Evolutionary conservation across 2,888 invertebrate species (phyloP).

Genomic region (Arctia plantaginis): DNA sequence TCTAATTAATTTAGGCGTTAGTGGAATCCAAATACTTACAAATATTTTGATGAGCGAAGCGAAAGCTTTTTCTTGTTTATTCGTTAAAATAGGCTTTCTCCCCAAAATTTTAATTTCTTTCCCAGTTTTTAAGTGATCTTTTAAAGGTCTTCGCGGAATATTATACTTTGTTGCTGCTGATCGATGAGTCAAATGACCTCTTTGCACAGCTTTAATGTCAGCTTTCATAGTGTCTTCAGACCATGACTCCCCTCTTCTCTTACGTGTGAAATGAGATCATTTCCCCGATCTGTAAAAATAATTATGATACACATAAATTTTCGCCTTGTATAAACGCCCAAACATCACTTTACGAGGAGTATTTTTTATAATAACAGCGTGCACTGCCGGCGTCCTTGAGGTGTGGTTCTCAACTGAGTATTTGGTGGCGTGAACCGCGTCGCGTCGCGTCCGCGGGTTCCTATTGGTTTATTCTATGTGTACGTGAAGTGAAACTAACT

Average conservation of each 20-base stretch:
- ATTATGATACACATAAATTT: slow-evolving; percentile 1
- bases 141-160: slow-evolving; percentile 19
- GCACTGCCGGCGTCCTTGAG: too few relatives aligned
- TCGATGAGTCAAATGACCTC: slow-evolving; percentile 7
- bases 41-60: slow-evolving; percentile 21
- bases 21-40: slow-evolving; percentile 18
- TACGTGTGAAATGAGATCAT: slow-evolving; percentile 4
- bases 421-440: slow-evolving; percentile 1
- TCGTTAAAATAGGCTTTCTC: slow-evolving; percentile 26
- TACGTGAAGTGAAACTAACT: neutral
- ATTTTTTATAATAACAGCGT: slow-evolving; percentile 3
- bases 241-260: slow-evolving; percentile 12
- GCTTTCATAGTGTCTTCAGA: slow-evolving; percentile 7
- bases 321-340: slow-evolving; percentile 8
- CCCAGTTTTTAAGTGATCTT: slow-evolving; percentile 22
- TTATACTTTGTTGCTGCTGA: slow-evolving; percentile 20
- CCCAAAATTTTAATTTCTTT: slow-evolving; percentile 21
- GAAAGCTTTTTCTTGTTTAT: slow-evolving; percentile 27
- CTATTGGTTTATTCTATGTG: slow-evolving; percentile 9
- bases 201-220: slow-evolving; percentile 6
- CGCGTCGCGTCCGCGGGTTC: neutral
- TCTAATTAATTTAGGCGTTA: slow-evolving; percentile 23
- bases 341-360: neutral
- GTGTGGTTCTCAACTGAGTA: too few relatives aligned
- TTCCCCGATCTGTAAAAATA: slow-evolving; percentile 8